Evolutionary conservation across 2,113 vertebrate genomes (phyloP).

Genomic region (Colaptes auratus): DNA sequence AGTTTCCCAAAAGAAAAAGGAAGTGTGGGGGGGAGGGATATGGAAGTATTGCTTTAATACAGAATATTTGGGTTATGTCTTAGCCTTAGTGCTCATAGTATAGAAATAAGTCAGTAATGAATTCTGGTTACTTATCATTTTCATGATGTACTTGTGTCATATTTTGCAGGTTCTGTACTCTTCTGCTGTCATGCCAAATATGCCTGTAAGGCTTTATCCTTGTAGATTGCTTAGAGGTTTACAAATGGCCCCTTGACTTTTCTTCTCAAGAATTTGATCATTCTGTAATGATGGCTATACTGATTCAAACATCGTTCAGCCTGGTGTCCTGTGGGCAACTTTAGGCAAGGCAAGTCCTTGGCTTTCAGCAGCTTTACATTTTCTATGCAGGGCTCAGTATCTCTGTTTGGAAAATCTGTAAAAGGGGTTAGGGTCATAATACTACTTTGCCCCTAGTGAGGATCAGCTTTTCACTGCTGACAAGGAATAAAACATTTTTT

Average conservation of each 20-base stretch:
- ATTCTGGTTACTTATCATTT: background rate
- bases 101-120: background rate
- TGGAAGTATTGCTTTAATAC: background rate
- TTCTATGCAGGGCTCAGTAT: background rate
- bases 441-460: background rate
- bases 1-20: background rate
- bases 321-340: background rate
- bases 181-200: background rate
- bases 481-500: background rate
- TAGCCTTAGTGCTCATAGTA: background rate
- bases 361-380: background rate
- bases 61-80: background rate
- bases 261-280: background rate
- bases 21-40: background rate
- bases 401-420: background rate
- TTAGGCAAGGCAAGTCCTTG: background rate
- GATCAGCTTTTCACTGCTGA: background rate
- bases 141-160: accelerated
- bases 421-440: background rate
- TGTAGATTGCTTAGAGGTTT: background rate
- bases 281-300: background rate
- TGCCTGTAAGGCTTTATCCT: background rate
- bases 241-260: background rate
- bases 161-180: background rate
- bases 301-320: background rate